Evolutionary conservation across 2,113 vertebrate genomes (phyloP), one percentile per base, ranked within the genome.

Genomic region (Procavia capensis): DNA sequence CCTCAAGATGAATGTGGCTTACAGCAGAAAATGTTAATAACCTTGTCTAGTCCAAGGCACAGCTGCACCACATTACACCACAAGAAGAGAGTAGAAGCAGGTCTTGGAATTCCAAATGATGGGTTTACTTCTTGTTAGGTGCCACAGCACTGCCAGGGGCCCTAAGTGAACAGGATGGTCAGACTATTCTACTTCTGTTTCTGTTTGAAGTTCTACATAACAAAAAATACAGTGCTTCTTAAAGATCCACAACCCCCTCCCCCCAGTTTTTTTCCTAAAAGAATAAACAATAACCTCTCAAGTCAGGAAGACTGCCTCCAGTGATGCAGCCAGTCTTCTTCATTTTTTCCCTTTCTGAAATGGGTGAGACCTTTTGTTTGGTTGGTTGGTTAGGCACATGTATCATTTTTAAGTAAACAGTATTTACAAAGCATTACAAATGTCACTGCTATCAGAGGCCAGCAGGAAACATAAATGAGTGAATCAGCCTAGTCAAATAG

Each of bases 21-120:
- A 68, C 85, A 93, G 54, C 43, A 90, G 41, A 70, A 91, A 88
- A 93, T 57, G 45, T 34, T 34, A 93, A 2, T 43, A 29, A 74
- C 3, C 34, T 45, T 29, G 41, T 27, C 43, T 27, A 75, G 61
- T n/a, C 27, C 14, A 83, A 81, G 24, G 34, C 36, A 79, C 17
- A 76, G 47, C 11, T 36, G 34, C 31, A 39, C 11, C 57, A 72
- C 25, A 64, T 70, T 91, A 70, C 5, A 57, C 16, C 6, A 5
- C 54, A 88, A 59, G 41, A 75, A 68, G 41, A 43, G 39, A 36
- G 14, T 6, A 20, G 34, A 25, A 85, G 9, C 39, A 76, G 50
- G 22, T 82, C 61, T 87, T 41, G 29, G 43, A 82, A 90, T 29
- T 86, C 59, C 82, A 89, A 76, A 75, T 61, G 45, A 83, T 3